These are phyloP conservation scores for Tetragonula clypearis DNA, from an alignment of 1,140 invertebrate genomes.

Conservation along the genomic window DNA sequence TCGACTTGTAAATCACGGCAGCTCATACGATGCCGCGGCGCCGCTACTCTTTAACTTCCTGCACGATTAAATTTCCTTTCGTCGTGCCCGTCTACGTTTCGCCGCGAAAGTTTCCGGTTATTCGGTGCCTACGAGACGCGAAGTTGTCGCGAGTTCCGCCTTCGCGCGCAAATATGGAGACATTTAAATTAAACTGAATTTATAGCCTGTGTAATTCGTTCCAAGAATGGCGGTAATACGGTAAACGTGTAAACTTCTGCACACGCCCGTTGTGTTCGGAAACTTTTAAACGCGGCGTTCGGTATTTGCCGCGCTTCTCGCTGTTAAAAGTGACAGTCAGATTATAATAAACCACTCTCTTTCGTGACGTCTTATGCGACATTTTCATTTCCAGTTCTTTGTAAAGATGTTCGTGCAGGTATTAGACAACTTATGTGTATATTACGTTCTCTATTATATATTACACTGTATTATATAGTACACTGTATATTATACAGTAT, in stretches of 20 bases:
- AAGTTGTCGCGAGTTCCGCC: not conserved
- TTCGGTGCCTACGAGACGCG: not conserved
- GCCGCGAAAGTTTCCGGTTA: not conserved
- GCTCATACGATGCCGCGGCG: not conserved
- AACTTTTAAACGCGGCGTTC: not conserved
- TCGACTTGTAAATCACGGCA: not conserved
- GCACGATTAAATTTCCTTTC: constrained; percentile 8
- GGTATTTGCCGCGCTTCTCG: not conserved
- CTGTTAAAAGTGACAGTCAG: too few relatives aligned
- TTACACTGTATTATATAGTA: too few relatives aligned
- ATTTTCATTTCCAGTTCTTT: too few relatives aligned
- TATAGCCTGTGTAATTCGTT: not conserved
- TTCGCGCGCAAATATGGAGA: not conserved
- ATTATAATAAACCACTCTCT: too few relatives aligned
- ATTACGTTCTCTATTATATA: too few relatives aligned
- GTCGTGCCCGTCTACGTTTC: not conserved
- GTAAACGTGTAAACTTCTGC: not conserved
- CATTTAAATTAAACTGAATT: not conserved
- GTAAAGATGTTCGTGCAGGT: too few relatives aligned
- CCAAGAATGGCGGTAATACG: not conserved
- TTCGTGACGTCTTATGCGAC: too few relatives aligned
- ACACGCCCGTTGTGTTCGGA: not conserved
- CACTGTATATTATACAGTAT: too few relatives aligned
- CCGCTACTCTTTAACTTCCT: not conserved
- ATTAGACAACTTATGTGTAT: too few relatives aligned